Base-by-base conservation (phyloP, 30 jellyfish, hydroid and myxozoan species). In the Cassiopea xamachana region DNA sequence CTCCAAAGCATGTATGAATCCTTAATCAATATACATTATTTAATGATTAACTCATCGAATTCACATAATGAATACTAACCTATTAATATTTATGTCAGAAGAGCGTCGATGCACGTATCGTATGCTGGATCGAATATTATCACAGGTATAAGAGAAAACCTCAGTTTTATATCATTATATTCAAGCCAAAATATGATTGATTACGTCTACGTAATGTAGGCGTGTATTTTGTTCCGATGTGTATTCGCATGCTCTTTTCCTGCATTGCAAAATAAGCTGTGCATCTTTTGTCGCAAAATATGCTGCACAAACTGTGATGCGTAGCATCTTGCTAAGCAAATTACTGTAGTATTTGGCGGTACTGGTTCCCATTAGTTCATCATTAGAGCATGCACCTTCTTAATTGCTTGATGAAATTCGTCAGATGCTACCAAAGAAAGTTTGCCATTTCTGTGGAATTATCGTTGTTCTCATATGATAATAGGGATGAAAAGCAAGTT, bases 21-120 rank as follows among this genome's bases (percentile, higher is more conserved):
- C 44, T 73, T 73, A 59, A 73, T 75, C 84, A 75, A 75, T 75
- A 46, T 18, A 75, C 69, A 75, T 75, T 75, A 75, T 16, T 75
- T 75, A 75, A 75, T 75, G 62, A 75, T 75, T 75, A 51, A 27
- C 84, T 75, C 45, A 2, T 0, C 69, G 69, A 75, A 75, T 75
- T 44, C 68, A 75, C 43, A 0, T 13, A 13, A 39, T 75, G 70
- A 75, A 75, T 75, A 69, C 69, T 6, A 75, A 44, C 70, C 84
- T 39, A 75, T 75, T 1, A 75, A 75, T 75, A 45, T 75, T 75
- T 13, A 75, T 19, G 84, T 0, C 19, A 2, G n/a, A 5, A 6
- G 6, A 46, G 84, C 84, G 84, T 75, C 84, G 69, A 75, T 75
- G 47, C 84, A 75, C 18, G n/a, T 16, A 44, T 18, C 39, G 62